Conservation (phyloP, 2,113 vertebrate species). For the rat (Rattus norvegicus) region GRCr8 NC_086025.1:114211001-114211500, state of each 20-base stretch:
- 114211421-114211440: not conserved
- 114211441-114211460: not conserved
- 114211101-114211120: not conserved
- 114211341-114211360: not conserved
- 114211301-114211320: not conserved
- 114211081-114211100: not conserved
- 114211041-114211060: too few species aligned
- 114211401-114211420: not conserved
- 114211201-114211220: not conserved
- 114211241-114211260: not conserved
- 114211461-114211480: not conserved
- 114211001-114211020: too few species aligned
- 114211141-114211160: not conserved
- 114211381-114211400: not conserved
- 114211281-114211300: not conserved
- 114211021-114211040: too few species aligned
- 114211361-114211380: not conserved
- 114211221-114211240: not conserved
- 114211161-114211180: not conserved
- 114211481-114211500: not conserved
- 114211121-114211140: not conserved
- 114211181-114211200: not conserved
- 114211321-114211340: not conserved
- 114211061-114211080: not conserved
- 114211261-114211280: not conserved